A percentile compares a stretch with the other conserved stretches of the same genome.
Evolutionary conservation across 2,113 vertebrate genomes (phyloP).

Genomic region (Dromas ardeola): DNA sequence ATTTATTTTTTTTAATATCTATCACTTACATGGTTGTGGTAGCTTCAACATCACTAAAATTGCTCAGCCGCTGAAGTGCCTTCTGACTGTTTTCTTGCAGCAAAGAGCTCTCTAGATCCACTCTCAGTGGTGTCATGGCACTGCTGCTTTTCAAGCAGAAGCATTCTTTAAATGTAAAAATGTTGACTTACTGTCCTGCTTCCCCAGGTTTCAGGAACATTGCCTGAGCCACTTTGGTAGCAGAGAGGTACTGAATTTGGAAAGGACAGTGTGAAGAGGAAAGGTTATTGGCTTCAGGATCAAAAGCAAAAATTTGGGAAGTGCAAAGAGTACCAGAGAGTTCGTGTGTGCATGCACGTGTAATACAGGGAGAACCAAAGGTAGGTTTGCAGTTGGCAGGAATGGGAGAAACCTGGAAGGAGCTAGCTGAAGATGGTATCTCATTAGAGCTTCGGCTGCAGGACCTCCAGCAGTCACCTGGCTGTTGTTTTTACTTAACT

Average conservation of each 20-base stretch:
- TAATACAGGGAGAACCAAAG: not conserved
- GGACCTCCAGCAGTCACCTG: not conserved
- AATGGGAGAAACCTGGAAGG: not conserved
- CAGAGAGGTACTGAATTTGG: not conserved
- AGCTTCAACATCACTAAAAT: not conserved
- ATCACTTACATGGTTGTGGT: constrained; percentile 17
- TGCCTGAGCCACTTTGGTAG: not conserved
- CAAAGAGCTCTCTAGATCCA: not conserved
- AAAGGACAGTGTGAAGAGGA: not conserved
- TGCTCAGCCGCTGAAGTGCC: not conserved
- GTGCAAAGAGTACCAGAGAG: not conserved
- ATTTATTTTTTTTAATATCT: not conserved
- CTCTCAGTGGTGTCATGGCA: not conserved
- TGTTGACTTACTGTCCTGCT: not conserved
- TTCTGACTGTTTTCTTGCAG: not conserved
- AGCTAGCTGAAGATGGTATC: not conserved
- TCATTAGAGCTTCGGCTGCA: not conserved
- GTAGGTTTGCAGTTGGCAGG: not conserved
- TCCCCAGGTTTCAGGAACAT: not conserved
- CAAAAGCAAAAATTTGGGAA: not conserved
- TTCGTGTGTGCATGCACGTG: accelerated
- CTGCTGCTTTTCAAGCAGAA: not conserved
- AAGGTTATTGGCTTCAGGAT: not conserved
- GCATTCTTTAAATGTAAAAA: not conserved
- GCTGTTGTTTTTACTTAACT: not conserved